Evolutionary conservation across 2,797 vertebrate genomes (phyloP), one percentile per base, ranked within the genome.

Genomic region (Helostoma temminkii): DNA sequence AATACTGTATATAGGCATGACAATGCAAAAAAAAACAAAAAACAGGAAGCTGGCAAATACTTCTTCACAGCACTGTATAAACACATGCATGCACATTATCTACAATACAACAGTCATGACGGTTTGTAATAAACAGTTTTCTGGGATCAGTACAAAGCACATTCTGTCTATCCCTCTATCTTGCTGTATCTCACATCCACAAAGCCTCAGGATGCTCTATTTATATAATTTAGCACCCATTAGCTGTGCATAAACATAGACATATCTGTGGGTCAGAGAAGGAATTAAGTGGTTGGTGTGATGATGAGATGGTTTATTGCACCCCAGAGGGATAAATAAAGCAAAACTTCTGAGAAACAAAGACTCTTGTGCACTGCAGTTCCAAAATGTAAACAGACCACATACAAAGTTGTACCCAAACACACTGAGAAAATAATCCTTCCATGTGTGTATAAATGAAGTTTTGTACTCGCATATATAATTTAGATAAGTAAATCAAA

Each of bases 241-340:
- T 75, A 54, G 36, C 24, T 21, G 12, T 41, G 19, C 21, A 74
- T 67, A 70, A 78, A 68, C 67, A 86, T 16, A 19, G 21, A 61
- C 41, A 69, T 63, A 69, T 57, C 19, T 28, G 24, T 18, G 25
- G 34, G 34, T 68, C 42, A 60, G 3, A 57, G n/a, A 1, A 3
- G 18, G 48, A 64, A 67, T 21, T 39, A 53, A 30, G 32, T 52
- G 49, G 65, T 55, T 74, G 56, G 66, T 74, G 47, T 59, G 43
- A 67, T 82, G 72, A 74, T 64, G 30, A 75, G 41, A 66, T 48
- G 21, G 39, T 78, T 83, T 80, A 59, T 82, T 83, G 74, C 28
- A 52, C 12, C 32, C 12, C 32, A 58, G 48, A 59, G 18, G 26
- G 42, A 57, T 50, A 68, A 69, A 74, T 57, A 28, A 11, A 30